Evolutionary conservation across 2,113 vertebrate genomes (phyloP).

Genomic region (Laterallus jamaicensis): DNA sequence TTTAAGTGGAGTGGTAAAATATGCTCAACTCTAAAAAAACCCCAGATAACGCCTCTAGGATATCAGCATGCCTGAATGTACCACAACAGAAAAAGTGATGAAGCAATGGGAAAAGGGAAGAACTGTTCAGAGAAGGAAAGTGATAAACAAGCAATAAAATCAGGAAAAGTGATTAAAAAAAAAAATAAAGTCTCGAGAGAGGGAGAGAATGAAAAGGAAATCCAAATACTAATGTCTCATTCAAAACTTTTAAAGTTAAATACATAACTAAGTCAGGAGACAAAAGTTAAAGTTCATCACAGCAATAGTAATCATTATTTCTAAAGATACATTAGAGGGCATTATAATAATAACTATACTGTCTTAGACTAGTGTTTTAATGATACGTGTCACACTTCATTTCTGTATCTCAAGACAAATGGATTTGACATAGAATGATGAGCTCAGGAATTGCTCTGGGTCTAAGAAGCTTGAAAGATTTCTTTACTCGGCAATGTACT

Average conservation of each 20-base stretch:
- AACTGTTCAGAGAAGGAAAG: not conserved
- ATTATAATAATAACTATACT: not conserved
- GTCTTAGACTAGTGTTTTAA: not conserved
- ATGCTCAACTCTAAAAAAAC: not conserved
- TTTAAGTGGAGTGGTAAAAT: not conserved
- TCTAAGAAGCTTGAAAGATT: not conserved
- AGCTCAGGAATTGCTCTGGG: not conserved
- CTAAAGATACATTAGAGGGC: not conserved
- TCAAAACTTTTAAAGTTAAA: not conserved
- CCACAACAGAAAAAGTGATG: not conserved
- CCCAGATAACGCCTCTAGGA: not conserved
- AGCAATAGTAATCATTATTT: not conserved
- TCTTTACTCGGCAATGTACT: not conserved
- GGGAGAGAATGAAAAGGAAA: not conserved
- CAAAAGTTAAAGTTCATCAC: not conserved
- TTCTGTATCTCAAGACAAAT: not conserved
- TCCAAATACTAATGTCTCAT: not conserved
- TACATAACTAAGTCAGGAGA: not conserved
- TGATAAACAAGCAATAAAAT: not conserved
- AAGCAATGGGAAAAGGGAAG: not conserved
- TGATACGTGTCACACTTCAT: not conserved
- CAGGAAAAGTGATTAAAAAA: not conserved
- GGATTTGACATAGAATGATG: not conserved
- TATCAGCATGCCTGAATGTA: not conserved
- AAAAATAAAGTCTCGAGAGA: not conserved